These are phyloP conservation scores for Caranx ignobilis DNA, from an alignment of 2,113 vertebrate species.

Conservation along the genomic window DNA sequence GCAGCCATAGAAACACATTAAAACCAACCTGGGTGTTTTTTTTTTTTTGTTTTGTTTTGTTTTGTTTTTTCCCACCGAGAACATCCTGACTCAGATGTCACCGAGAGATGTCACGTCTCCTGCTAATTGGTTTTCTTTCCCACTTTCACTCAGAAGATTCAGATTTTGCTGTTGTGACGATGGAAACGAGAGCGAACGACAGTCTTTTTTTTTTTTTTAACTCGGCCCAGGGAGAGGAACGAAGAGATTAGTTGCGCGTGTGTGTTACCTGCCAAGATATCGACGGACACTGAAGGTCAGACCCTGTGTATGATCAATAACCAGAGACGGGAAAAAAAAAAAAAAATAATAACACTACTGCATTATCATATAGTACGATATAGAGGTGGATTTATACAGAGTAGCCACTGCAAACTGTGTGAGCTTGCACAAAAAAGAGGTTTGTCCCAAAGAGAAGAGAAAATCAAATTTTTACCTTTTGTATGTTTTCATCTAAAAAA, in stretches of 20 bases:
- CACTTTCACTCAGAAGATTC: background rate
- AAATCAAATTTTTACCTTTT: slow-evolving; percentile 73
- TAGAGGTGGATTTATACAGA: slow-evolving; percentile 54
- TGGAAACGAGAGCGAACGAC: slow-evolving; percentile 19
- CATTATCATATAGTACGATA: slow-evolving; percentile 35
- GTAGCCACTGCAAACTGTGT: slow-evolving; percentile 48
- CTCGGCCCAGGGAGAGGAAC: slow-evolving; percentile 1
- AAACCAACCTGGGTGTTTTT: slow-evolving; percentile 35
- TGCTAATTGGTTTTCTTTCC: slow-evolving; percentile 13
- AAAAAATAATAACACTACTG: slow-evolving; percentile 29
- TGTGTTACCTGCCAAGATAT: slow-evolving; percentile 40
- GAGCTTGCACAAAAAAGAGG: slow-evolving; percentile 65
- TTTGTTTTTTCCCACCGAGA: background rate
- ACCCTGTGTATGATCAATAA: slow-evolving; percentile 73
- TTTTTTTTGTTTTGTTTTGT: too few species aligned
- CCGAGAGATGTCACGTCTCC: slow-evolving; percentile 27
- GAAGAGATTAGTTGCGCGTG: slow-evolving; percentile 21
- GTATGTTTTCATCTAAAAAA: slow-evolving; percentile 61
- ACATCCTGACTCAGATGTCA: slow-evolving; percentile 40
- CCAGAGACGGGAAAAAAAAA: slow-evolving; percentile 32
- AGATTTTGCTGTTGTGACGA: slow-evolving; percentile 6
- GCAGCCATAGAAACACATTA: slow-evolving; percentile 44
- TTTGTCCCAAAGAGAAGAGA: slow-evolving; percentile 77
- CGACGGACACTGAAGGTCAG: slow-evolving; percentile 67
- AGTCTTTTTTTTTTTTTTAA: slow-evolving; percentile 39